Evolutionary conservation across 2,888 invertebrate species (phyloP), one percentile per base, ranked within the genome.

Genomic region (Perizoma affinitatum): DNA sequence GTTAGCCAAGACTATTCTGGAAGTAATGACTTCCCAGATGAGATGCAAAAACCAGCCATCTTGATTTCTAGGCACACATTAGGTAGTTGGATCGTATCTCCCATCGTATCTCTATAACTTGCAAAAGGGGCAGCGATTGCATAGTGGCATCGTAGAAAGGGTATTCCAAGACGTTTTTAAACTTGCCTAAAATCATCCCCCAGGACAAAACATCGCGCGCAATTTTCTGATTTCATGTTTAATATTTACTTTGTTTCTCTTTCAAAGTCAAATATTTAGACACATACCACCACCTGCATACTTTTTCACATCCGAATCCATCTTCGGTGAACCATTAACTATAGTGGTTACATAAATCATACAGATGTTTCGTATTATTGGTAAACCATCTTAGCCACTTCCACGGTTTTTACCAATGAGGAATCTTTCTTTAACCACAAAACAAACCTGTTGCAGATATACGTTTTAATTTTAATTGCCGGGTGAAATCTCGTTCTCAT

Each of bases 391-490:
- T 46, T 49, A 9, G 34, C 48, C 48, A 54, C 47, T 41, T 10
- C 38, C 22, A 22, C 3, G 22, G 22, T 22, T 22, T 22, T 22
- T 22, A 38, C 38, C 38, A 48, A 5, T 34, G 43, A 33, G 22
- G 38, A 44, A 45, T 46, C 44, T 57, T 46, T 50, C 46, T 54
- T 51, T 58, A 51, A 48, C 58, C 58, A 54, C 51, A 48, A 53
- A 45, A 63, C 52, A 59, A 52, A 58, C 58, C 58, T 52, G 63
- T 58, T 59, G 55, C 58, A 57, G 61, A 65, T 66, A 65, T 66
- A 68, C 63, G 64, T 71, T 70, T 66, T 66, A 70, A 69, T 72
- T 70, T 71, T 73, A 70, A 73, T 71, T 71, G 70, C 70, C 54
- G 56, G 56, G 66, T 64, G 70, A 73, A 69, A 69, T 69, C 68